Conservation (phyloP, 2,113 vertebrate genomes). For the Tonatia bakeri region DNA sequence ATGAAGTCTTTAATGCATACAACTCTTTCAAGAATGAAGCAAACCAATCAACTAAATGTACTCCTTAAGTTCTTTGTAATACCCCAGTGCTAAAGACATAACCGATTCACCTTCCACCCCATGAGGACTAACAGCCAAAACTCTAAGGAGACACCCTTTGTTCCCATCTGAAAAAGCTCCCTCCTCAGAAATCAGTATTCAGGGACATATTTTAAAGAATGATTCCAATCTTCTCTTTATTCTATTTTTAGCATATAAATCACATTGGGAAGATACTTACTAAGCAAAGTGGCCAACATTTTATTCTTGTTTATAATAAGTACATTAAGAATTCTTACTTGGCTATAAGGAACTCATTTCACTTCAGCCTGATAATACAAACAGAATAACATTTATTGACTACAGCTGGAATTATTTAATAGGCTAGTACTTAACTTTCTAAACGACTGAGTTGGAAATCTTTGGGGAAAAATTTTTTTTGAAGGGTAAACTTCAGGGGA, state of each 20-base stretch:
- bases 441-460: conserved; percentile 16
- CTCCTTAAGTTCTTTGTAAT: conserved; percentile 54
- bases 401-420: background rate
- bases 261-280: conserved; percentile 47
- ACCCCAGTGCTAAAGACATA: conserved; percentile 38
- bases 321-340: conserved; percentile 43
- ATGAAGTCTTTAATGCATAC: conserved; percentile 59
- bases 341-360: conserved; percentile 19
- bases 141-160: background rate
- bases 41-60: conserved; percentile 47
- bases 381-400: conserved; percentile 34
- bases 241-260: conserved; percentile 27
- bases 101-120: conserved; percentile 40
- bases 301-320: conserved; percentile 57
- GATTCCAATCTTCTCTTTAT: conserved; percentile 8
- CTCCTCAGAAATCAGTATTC: conserved; percentile 39
- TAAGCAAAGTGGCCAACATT: conserved; percentile 30
- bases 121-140: conserved; percentile 23
- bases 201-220: conserved; percentile 36
- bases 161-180: conserved; percentile 37
- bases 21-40: conserved; percentile 50
- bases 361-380: conserved; percentile 46
- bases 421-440: conserved; percentile 3
- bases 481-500: background rate
- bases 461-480: conserved; percentile 10